Evolutionary conservation across 1,140 invertebrate species (phyloP).

Genomic region (Cydia pomonella): DNA sequence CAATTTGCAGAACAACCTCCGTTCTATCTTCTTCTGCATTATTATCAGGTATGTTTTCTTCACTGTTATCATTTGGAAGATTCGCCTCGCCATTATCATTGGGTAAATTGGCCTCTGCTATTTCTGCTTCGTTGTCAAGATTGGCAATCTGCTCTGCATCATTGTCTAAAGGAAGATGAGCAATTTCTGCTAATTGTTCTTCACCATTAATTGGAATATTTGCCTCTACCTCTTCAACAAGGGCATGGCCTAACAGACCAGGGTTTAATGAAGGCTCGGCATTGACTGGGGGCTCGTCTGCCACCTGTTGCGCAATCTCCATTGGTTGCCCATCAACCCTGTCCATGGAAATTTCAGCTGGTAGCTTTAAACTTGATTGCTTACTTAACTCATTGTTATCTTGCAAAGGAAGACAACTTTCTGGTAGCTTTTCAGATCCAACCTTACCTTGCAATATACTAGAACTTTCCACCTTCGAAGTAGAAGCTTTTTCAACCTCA

Average conservation of each 20-base stretch:
- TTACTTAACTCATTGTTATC: neutral
- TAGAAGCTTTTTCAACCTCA: slow-evolving; percentile 5
- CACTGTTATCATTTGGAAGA: slow-evolving; percentile 46
- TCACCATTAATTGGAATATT: slow-evolving; percentile 33
- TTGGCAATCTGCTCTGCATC: neutral
- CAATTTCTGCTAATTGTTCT: slow-evolving; percentile 37
- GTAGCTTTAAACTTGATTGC: neutral
- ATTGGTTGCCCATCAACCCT: neutral
- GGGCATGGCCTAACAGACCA: neutral
- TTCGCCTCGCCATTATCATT: slow-evolving; percentile 37
- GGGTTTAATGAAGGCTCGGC: neutral
- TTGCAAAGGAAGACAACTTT: neutral
- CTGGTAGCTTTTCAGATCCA: neutral
- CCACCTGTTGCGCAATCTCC: neutral
- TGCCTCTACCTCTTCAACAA: neutral
- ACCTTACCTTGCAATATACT: neutral
- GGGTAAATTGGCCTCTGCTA: neutral
- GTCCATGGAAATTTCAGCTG: neutral
- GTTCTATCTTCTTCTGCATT: slow-evolving; percentile 50
- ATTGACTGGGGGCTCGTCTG: neutral
- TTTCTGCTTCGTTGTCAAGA: slow-evolving; percentile 4
- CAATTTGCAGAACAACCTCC: slow-evolving; percentile 75
- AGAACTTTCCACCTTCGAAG: slow-evolving; percentile 9
- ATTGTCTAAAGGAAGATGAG: slow-evolving; percentile 19
- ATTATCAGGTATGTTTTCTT: slow-evolving; percentile 51